These are phyloP conservation scores for Pecten maximus DNA, from an alignment of 2,888 invertebrate species.

Conservation along the genomic window DNA sequence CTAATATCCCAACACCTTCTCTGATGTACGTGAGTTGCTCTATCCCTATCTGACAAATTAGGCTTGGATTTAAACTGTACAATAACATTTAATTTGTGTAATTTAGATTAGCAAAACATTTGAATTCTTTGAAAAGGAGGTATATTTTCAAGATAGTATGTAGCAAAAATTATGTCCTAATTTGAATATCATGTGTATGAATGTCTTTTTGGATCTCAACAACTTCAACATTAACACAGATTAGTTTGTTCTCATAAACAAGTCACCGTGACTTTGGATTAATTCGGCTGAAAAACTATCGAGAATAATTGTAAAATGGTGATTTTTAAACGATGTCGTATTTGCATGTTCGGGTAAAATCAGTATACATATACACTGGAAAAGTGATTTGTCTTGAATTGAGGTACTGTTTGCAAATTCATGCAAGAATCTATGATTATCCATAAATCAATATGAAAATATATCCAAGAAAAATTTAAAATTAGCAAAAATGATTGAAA, in stretches of 20 bases:
- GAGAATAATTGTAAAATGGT: background rate
- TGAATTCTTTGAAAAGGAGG: no score
- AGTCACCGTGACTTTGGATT: background rate
- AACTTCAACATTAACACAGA: no score
- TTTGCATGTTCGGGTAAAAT: slow-evolving; percentile 15
- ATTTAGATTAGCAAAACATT: no score
- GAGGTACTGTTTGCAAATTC: background rate
- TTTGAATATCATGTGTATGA: no score
- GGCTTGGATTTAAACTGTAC: no score
- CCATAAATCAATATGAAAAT: background rate
- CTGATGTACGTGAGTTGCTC: no score
- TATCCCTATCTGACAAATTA: no score
- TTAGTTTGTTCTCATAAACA: background rate
- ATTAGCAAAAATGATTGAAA: background rate
- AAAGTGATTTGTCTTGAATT: slow-evolving; percentile 13
- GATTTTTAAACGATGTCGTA: background rate
- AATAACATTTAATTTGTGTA: no score
- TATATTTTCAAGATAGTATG: no score
- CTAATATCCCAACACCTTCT: no score
- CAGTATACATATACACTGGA: background rate
- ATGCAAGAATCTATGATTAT: background rate
- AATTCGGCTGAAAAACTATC: background rate
- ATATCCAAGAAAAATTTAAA: background rate
- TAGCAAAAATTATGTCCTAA: no score
- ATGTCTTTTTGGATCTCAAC: no score